Base-by-base conservation (phyloP, 2,113 vertebrate genomes). In the Meleagris gallopavo region DNA sequence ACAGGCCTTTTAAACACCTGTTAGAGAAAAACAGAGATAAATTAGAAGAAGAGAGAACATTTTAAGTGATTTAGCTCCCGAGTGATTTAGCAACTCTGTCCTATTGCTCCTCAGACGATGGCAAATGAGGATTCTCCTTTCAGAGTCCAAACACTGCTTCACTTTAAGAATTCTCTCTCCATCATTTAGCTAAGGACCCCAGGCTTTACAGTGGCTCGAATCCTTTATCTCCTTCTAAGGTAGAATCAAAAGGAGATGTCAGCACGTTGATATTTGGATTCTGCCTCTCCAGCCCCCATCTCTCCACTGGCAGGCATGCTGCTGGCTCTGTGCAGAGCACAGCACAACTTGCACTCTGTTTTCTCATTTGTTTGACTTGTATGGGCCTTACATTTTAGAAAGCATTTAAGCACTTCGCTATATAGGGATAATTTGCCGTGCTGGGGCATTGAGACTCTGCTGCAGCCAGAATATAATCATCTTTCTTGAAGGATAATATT, bases 191-290 rank as follows among this genome's bases (percentile, higher is more conserved):
- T 12, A 43, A 48, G 64, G 50, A 65, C 29, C 38, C 21, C 46
- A 67, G 60, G 14, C 34, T 90, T 78, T 34, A 13, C 34, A 61
- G n/a, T 21, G 52, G 22, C 57, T 90, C 2, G 2, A 21, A 20
- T 71, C 55, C 74, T 83, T 71, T 40, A 57, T 80, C 2, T 41
- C 72, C 76, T 96, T 95, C 88, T 83, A 88, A 71, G 92, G 84
- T n/a, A 86, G 71, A 83, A 81, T 93, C 65, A 64, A 8, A 24
- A 14, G 65, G 57, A 64, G 34, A 67, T 86, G 38, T 29, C 30
- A 72, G 73, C 38, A 75, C 17, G 4, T 46, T 70, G 57, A 78
- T 81, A 9, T 29, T 81, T 32, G 30, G 14, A 69, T 77, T 67
- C 41, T 27, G 57, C 5, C 45, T 77, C 34, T 83, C 21, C 18